A percentile compares a stretch with the other conserved stretches of the same genome.
Evolutionary conservation across 2,797 vertebrate genomes (phyloP).

Genomic region (Peromyscus melanophrys): DNA sequence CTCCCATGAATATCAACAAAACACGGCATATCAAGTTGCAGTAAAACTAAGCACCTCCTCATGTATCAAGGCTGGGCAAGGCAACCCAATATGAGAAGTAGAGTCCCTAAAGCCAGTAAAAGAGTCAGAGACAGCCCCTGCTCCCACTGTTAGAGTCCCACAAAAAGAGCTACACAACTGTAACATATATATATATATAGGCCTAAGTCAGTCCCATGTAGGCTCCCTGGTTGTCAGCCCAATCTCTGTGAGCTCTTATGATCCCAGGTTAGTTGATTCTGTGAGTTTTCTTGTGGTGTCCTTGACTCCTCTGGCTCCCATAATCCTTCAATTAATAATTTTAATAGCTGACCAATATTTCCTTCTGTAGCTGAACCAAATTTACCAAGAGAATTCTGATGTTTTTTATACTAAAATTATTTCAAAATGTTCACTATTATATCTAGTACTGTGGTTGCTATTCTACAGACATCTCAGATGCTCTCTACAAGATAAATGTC

Average conservation of each 20-base stretch:
- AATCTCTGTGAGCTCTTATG: background rate
- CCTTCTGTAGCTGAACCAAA: constrained; percentile 2
- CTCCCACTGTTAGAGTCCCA: background rate
- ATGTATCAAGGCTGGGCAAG: background rate
- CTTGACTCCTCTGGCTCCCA: background rate
- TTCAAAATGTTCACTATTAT: constrained; percentile 37
- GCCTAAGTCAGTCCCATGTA: background rate
- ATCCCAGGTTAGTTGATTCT: background rate
- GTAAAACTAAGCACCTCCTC: background rate
- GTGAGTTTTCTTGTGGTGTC: background rate
- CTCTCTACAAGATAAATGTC: constrained; percentile 15
- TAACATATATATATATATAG: background rate
- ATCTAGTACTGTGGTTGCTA: background rate
- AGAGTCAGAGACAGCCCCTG: background rate
- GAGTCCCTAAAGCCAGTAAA: background rate
- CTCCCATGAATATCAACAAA: background rate
- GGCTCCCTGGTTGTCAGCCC: background rate
- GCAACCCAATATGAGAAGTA: background rate
- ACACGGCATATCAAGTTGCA: background rate
- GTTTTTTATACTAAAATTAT: constrained; percentile 45
- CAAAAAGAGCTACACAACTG: background rate
- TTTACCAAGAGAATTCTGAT: constrained; percentile 41
- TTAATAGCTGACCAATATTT: constrained; percentile 7
- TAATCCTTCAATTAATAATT: background rate
- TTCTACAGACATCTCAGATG: constrained; percentile 29